These are phyloP conservation scores for Habroteleia sp. DNA, from an alignment of 2,888 invertebrate species.

Conservation along the genomic window DNA sequence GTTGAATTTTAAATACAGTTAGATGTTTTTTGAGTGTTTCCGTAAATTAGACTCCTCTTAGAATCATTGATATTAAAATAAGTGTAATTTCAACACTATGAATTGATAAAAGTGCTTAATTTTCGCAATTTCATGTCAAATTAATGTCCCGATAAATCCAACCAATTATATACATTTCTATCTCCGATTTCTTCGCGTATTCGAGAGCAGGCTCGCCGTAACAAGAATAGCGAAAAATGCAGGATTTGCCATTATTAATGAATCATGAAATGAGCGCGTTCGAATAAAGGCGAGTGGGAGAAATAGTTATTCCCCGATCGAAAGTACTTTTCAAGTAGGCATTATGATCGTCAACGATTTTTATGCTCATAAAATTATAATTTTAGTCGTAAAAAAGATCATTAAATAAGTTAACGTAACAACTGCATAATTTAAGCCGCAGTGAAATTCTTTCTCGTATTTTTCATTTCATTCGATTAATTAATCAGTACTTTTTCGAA, in stretches of 20 bases:
- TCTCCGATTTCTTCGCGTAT: neutral
- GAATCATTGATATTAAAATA: no score
- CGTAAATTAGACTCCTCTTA: no score
- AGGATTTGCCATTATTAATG: conserved; percentile 38
- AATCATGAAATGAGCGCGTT: conserved; percentile 27
- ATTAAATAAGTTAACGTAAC: conserved; percentile 42
- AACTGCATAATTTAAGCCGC: conserved; percentile 35
- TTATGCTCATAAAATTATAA: conserved; percentile 57
- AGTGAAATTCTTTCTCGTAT: no score
- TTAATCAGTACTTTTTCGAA: no score
- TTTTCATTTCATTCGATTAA: no score
- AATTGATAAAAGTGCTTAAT: neutral
- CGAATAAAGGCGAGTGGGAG: conserved; percentile 19
- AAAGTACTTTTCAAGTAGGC: conserved; percentile 41
- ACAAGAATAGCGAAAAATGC: conserved; percentile 29
- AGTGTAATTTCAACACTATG: no score
- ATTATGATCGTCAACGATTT: conserved; percentile 40
- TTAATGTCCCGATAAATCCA: conserved; percentile 9
- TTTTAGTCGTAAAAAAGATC: conserved; percentile 50
- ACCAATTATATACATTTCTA: conserved; percentile 31
- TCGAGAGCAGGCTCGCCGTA: neutral
- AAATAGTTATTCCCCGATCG: conserved; percentile 40
- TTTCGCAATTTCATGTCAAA: neutral
- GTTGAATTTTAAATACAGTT: no score
- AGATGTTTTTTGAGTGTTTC: no score